Percentiles rank a stretch among this genome's conserved stretches.
These are phyloP conservation scores for Drosophila multiciliata DNA, from an alignment of 2,888 invertebrate species.

Conservation along the genomic window DNA sequence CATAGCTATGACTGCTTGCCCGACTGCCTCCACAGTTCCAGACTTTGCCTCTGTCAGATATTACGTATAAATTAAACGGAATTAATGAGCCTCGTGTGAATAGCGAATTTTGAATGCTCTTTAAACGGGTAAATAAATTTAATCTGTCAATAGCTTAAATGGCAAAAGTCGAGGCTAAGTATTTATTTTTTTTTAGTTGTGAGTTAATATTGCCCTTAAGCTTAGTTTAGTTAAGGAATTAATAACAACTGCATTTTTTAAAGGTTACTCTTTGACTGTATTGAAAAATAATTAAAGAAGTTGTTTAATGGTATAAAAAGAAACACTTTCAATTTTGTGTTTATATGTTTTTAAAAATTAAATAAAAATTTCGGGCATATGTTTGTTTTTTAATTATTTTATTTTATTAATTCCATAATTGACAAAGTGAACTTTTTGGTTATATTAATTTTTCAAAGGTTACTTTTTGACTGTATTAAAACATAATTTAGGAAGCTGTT, in stretches of 20 bases:
- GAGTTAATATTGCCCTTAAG: neutral
- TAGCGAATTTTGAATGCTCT: constrained; percentile 24
- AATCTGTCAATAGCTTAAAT: neutral
- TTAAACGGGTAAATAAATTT: neutral
- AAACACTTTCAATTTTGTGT: no score
- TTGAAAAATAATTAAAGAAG: neutral
- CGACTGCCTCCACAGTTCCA: constrained; percentile 9
- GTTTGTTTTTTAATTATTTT: no score
- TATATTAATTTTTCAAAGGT: no score
- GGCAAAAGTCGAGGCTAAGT: neutral
- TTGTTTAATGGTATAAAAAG: neutral
- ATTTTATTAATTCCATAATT: no score
- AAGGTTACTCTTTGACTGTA: neutral
- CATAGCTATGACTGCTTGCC: constrained; percentile 18
- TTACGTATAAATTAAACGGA: constrained; percentile 76
- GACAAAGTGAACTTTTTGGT: no score
- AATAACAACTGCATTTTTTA: neutral
- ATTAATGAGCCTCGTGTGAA: constrained; percentile 30
- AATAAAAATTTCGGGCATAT: no score
- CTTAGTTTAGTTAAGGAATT: neutral
- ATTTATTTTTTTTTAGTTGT: neutral
- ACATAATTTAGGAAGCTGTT: no score
- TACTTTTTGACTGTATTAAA: no score
- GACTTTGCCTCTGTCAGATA: constrained; percentile 61
- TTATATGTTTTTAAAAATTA: no score